A percentile compares a stretch with the other conserved stretches of the same genome.
Conservation (phyloP, 2,888 invertebrate genomes). For the Orthosia incerta region DNA sequence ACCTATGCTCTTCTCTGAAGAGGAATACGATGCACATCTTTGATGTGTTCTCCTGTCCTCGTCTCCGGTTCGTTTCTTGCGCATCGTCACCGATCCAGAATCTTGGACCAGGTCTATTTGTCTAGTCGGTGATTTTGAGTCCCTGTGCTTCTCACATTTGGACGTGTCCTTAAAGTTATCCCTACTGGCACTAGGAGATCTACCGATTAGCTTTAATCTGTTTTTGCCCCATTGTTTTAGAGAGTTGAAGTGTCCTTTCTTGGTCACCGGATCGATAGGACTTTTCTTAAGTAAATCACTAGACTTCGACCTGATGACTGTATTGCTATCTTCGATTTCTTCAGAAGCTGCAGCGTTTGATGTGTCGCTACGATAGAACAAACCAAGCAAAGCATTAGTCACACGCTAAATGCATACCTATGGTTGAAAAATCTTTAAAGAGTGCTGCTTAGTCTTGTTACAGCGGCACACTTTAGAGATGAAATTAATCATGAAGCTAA, state of each 20-base stretch:
- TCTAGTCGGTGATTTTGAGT: constrained; percentile 82
- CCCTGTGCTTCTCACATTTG: constrained; percentile 84
- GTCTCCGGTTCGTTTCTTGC: constrained; percentile 91
- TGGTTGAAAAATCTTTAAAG: constrained; percentile 81
- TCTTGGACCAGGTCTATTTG: constrained; percentile 93
- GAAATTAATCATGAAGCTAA: constrained; percentile 88
- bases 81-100: constrained; percentile 90
- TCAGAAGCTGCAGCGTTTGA: constrained; percentile 89
- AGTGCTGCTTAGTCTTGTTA: constrained; percentile 87
- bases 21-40: constrained; percentile 95
- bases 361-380: constrained; percentile 90
- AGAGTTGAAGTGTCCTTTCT: constrained; percentile 94
- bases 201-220: constrained; percentile 94
- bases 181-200: constrained; percentile 91
- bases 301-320: constrained; percentile 93
- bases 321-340: constrained; percentile 88
- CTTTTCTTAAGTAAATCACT: constrained; percentile 94
- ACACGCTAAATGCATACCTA: constrained; percentile 89
- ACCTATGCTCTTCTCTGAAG: constrained; percentile 93
- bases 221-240: constrained; percentile 96
- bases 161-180: constrained; percentile 86
- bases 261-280: constrained; percentile 90
- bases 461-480: constrained; percentile 82
- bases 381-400: constrained; percentile 92
- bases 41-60: constrained; percentile 94